A percentile compares a stretch with the other conserved stretches of the same genome.
Evolutionary conservation across 2,888 invertebrate species (phyloP).

Genomic region (Drosophila sordidula): DNA sequence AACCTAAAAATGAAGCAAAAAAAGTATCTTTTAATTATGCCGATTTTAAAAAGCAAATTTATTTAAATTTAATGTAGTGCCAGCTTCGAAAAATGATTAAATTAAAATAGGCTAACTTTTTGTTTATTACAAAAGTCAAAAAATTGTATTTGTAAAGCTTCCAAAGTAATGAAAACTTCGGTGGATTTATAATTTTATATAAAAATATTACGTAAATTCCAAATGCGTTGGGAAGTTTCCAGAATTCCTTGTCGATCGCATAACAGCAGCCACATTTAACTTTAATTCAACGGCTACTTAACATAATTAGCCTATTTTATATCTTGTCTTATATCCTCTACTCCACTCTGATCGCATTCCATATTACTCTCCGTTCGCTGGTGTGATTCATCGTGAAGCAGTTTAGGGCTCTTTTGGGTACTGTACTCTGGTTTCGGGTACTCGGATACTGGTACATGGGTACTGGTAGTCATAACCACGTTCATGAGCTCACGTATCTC

Average conservation of each 20-base stretch:
- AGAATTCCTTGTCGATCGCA: slow-evolving; percentile 20
- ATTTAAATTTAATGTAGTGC: too few relatives aligned
- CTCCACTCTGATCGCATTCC: slow-evolving; percentile 15
- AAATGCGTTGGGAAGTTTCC: slow-evolving; percentile 13
- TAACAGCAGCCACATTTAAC: slow-evolving; percentile 2
- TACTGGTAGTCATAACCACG: slow-evolving; percentile 46
- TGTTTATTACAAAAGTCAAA: too few relatives aligned
- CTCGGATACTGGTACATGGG: background rate
- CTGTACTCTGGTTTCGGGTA: slow-evolving; percentile 24
- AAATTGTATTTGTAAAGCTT: too few relatives aligned
- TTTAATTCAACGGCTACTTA: slow-evolving; percentile 31
- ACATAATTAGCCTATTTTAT: slow-evolving; percentile 33
- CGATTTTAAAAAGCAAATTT: too few relatives aligned
- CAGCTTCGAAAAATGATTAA: background rate
- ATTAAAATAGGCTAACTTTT: background rate
- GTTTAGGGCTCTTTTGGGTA: slow-evolving; percentile 32
- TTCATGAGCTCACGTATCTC: slow-evolving; percentile 67
- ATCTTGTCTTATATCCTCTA: background rate
- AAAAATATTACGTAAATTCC: background rate
- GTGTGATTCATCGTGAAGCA: slow-evolving; percentile 34
- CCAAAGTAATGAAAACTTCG: background rate
- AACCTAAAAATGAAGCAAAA: too few relatives aligned
- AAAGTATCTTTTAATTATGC: too few relatives aligned
- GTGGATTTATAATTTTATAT: background rate
- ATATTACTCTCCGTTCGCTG: background rate